phyloP scores from a whole-genome alignment of 2,888 invertebrate species.

The Caenorhabditis macrosperma region DNA sequence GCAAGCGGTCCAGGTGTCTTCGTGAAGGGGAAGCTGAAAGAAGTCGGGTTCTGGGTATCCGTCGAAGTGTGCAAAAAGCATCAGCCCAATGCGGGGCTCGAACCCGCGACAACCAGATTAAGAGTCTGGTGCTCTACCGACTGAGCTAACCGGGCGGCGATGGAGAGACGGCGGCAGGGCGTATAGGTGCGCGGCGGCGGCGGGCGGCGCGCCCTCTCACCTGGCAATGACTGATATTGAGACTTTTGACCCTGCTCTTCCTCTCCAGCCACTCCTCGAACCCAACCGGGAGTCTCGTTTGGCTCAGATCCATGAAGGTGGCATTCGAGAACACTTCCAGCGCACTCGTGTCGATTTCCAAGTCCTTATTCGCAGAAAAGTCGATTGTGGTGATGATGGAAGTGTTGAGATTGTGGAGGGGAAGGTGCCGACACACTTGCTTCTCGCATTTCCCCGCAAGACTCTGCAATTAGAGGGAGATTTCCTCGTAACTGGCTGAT shows the following conservation, averaged over 20 bases:
- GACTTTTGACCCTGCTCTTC: constrained; percentile 52
- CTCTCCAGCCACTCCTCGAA: constrained; percentile 65
- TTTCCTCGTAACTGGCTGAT: neutral
- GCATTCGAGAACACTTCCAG: constrained; percentile 62
- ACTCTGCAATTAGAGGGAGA: constrained; percentile 14
- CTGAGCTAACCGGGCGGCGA: constrained; percentile 77
- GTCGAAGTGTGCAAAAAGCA: constrained; percentile 9
- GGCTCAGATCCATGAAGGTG: constrained; percentile 61
- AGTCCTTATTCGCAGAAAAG: constrained; percentile 65
- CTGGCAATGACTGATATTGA: constrained; percentile 68
- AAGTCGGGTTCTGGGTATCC: neutral
- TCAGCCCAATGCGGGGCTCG: constrained; percentile 79
- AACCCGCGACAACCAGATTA: constrained; percentile 79
- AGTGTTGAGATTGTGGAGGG: constrained; percentile 45
- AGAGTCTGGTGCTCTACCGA: constrained; percentile 80
- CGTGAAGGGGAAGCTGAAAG: constrained; percentile 37
- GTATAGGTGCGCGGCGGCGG: neutral
- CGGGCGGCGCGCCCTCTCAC: neutral
- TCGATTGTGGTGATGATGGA: constrained; percentile 67
- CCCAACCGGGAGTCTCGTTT: constrained; percentile 53
- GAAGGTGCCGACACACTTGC: constrained; percentile 44
- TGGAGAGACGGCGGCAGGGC: neutral
- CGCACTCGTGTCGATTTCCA: constrained; percentile 64
- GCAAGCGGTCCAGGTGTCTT: constrained; percentile 69
- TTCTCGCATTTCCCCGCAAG: constrained; percentile 44